Percentiles rank a stretch among this genome's conserved stretches.
These are phyloP conservation scores for Lasius fuliginosus DNA, from an alignment of 2,888 invertebrate genomes.

Conservation along the genomic window DNA sequence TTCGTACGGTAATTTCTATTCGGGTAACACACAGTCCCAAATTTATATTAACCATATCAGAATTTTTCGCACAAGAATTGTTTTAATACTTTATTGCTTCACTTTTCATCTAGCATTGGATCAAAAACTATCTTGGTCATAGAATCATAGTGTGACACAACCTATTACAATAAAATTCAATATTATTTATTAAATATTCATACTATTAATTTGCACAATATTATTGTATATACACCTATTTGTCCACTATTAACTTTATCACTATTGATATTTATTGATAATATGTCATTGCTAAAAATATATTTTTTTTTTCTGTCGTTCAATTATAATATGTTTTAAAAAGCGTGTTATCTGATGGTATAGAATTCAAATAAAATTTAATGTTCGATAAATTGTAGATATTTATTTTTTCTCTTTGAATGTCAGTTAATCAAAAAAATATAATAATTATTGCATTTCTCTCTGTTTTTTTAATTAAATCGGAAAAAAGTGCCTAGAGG, in stretches of 20 bases:
- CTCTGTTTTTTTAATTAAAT: constrained; percentile 4
- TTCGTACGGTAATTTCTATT: not conserved
- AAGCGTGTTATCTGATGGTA: not conserved
- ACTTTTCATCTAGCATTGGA: not conserved
- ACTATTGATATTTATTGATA: not conserved
- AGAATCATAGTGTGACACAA: not conserved
- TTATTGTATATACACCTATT: not conserved
- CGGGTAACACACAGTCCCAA: not conserved
- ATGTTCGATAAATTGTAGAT: not conserved
- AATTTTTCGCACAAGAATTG: not conserved
- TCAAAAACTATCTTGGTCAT: not conserved
- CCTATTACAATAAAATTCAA: not conserved
- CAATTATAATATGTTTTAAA: not conserved
- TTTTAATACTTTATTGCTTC: not conserved
- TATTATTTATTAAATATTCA: not conserved
- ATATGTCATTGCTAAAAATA: not conserved
- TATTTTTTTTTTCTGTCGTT: not conserved
- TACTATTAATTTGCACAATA: not conserved
- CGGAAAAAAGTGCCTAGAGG: not conserved
- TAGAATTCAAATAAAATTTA: constrained; percentile 2
- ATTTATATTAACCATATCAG: not conserved
- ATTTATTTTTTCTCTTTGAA: not conserved
- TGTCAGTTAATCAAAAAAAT: not conserved
- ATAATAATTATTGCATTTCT: not conserved
- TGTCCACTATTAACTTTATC: not conserved